Conservation (phyloP, 2,888 invertebrate species). For the Plebejus anna region DNA sequence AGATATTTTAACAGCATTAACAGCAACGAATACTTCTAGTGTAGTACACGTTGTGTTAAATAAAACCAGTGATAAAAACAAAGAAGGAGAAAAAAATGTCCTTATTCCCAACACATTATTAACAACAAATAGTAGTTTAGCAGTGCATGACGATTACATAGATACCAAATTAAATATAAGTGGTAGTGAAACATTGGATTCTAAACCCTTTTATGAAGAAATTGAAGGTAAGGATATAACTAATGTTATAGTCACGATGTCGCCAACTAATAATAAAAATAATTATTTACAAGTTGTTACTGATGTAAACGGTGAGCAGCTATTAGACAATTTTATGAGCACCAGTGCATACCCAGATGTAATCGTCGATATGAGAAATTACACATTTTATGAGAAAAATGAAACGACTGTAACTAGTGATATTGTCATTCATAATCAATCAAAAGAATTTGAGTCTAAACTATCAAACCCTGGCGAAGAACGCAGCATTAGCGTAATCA, state of each 20-base stretch:
- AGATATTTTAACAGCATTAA: not conserved
- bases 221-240: not conserved
- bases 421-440: not conserved
- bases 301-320: not conserved
- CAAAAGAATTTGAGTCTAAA: not conserved
- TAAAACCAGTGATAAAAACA: not conserved
- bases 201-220: not conserved
- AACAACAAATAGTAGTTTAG: not conserved
- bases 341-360: not conserved
- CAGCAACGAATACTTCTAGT: not conserved
- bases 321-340: not conserved
- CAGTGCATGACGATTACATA: not conserved
- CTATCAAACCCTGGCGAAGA: not conserved
- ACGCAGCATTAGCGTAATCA: not conserved
- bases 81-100: not conserved
- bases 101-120: not conserved
- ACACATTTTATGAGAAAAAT: not conserved
- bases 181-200: not conserved
- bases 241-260: not conserved
- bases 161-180: not conserved
- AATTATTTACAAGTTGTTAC: not conserved
- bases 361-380: not conserved
- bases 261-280: not conserved
- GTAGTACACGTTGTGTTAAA: not conserved
- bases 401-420: not conserved